A percentile compares a stretch with the other conserved stretches of the same genome.
Evolutionary conservation across 64 coral and sea anemone genomes (phyloP).

Genomic region (Pocillopora damicornis): DNA sequence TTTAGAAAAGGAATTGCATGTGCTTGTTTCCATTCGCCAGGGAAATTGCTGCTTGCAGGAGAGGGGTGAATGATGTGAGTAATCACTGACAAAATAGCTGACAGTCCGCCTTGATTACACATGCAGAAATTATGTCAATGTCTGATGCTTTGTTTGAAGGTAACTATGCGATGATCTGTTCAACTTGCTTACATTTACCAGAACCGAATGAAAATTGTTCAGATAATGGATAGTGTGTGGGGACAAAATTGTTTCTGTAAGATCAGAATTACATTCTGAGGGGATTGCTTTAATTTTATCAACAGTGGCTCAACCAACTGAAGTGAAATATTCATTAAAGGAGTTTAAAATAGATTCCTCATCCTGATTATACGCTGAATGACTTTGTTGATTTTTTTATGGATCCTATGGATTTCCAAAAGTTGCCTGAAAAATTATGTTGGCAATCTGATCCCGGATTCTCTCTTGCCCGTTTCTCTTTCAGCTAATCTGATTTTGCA

Average conservation of each 20-base stretch:
- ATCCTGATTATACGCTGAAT: background rate
- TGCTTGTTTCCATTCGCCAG: no score
- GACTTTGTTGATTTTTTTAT: background rate
- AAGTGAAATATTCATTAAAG: background rate
- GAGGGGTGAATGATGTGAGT: background rate
- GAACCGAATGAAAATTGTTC: no score
- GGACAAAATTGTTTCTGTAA: no score
- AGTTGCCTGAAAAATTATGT: constrained; percentile 16
- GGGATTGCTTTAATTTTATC: background rate
- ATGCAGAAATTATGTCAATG: no score
- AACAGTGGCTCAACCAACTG: background rate
- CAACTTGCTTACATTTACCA: no score
- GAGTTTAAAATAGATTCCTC: background rate
- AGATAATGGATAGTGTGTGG: no score
- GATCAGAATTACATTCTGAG: background rate
- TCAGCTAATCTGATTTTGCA: constrained; percentile 31
- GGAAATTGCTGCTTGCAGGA: background rate
- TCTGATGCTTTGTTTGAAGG: no score
- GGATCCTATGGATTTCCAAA: constrained; percentile 41
- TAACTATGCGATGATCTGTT: no score
- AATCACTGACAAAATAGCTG: background rate
- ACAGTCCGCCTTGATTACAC: background rate
- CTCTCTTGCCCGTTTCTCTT: background rate
- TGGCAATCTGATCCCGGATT: constrained; percentile 30
- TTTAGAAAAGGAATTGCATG: no score